Evolutionary conservation across 2,113 vertebrate genomes (phyloP), one percentile per base, ranked within the genome.

Genomic region (Dipodomys spectabilis): DNA sequence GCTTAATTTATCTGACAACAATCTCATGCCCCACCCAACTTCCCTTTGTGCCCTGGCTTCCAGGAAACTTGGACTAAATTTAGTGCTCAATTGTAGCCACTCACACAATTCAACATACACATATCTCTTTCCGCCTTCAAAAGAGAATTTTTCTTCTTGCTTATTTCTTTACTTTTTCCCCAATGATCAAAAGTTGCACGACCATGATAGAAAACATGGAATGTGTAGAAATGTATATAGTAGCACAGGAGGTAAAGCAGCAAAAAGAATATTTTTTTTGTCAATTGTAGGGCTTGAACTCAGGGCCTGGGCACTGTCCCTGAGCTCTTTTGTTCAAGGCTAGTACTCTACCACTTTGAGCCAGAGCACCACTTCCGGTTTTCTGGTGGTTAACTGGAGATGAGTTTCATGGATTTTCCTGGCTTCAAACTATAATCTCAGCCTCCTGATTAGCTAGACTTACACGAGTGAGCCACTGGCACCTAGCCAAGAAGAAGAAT

Each of bases 41-140:
- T 95, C 79, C 65, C 82, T 96, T 88, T 80, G 88, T 93, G 96
- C 93, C 93, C 94, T 79, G 79, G 79, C 94, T 95, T 95, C 93
- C 97, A 95, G 96, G 97, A 97, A 97, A 85, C 92, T 94, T 82
- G 10, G 1, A 75, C 93, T 96, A 97, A 97, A 97, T 97, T 95
- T 95, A 95, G 95, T n/a, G 35, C 82, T 85, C 85, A 86, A 45
- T 7, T 88, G 88, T 60, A 93, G 87, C 86, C 72, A 71, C 78
- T 95, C 94, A 90, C 71, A 92, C 93, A 95, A 88, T 95, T 92
- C 93, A 80, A 90, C 65, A 82, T 62, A 90, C 74, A 91, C 39
- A 78, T 64, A 57, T 35, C 77, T 94, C 88, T 94, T 88, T 87
- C 79, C 60, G n/a, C 92, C 71, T 93, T 93, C 65, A 25, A 71